Evolutionary conservation across 1,140 invertebrate genomes (phyloP), one percentile per base, ranked within the genome.

Genomic region (Phymorhynchus buccinoides): DNA sequence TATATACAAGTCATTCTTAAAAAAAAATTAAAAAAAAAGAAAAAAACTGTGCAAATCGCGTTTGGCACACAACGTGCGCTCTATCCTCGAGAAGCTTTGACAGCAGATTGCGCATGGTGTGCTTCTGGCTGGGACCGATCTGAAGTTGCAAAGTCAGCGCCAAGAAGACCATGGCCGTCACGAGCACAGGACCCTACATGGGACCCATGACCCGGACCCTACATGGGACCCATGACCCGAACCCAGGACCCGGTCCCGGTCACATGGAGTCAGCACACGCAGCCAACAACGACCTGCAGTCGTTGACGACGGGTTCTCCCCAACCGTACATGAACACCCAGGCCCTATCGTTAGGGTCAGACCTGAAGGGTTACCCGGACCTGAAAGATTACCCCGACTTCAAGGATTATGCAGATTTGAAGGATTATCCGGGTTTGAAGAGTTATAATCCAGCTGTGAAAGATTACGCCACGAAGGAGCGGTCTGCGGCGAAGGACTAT

Each of bases 321-420:
- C 78, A 85, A 44, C 42, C 41, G 71, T 84, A 71, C 42, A 42
- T 75, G 27, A 48, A 82, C 81, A 52, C 44, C 83, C 66, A 48
- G 30, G 66, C 82, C 35, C 77, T 86, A n/a, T n/a, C n/a, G 79
- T 79, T 85, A 73, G 85, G 83, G 79, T n/a, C n/a, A n/a, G 73
- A 86, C n/a, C 80, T 84, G 79, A 85, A 87, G 73, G 83, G 83
- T 35, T 86, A 71, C 39, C 44, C 78, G 71, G 62, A 80, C 71
- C 66, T 68, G 79, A 82, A 66, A 56, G 81, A 87, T 37, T 42
- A 86, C 85, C 88, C 87, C 86, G 44, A 48, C 44, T 48, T 48
- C 44, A 62, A 62, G 22, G 56, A 62, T 27, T 62, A 62, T 62
- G n/a, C n/a, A n/a, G 22, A 4, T 4, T 27, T 62, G 56, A 62